phyloP scores from a whole-genome alignment of 2,113 vertebrate genomes.

The Gavialis gangeticus region DNA sequence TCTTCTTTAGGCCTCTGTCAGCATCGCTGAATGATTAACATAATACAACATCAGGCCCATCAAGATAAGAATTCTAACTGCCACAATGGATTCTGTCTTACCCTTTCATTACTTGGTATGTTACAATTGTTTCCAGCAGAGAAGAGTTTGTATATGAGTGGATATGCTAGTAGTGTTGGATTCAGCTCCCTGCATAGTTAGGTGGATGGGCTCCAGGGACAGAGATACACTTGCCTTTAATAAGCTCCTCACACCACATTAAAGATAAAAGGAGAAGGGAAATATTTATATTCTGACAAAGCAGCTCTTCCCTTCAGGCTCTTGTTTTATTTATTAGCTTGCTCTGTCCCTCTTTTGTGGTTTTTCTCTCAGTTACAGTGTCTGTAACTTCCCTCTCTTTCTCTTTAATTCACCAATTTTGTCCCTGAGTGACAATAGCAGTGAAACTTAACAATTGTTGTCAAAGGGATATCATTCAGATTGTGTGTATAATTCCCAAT shows the following conservation, averaged over 20 bases:
- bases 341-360: slow-evolving; percentile 73
- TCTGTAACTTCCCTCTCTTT: slow-evolving; percentile 50
- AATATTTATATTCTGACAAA: slow-evolving; percentile 90
- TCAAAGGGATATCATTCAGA: slow-evolving; percentile 56
- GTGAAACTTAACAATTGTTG: slow-evolving; percentile 39
- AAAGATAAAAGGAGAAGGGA: slow-evolving; percentile 85
- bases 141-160: slow-evolving; percentile 62
- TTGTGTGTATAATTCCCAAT: slow-evolving; percentile 64
- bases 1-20: neutral
- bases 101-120: slow-evolving; percentile 56
- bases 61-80: slow-evolving; percentile 68
- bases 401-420: slow-evolving; percentile 67
- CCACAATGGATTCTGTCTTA: slow-evolving; percentile 62
- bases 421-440: slow-evolving; percentile 67
- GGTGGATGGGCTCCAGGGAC: slow-evolving; percentile 77
- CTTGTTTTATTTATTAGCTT: slow-evolving; percentile 87
- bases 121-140: slow-evolving; percentile 67
- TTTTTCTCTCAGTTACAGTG: slow-evolving; percentile 61
- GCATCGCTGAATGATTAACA: neutral
- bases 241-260: slow-evolving; percentile 84
- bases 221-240: slow-evolving; percentile 80
- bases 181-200: slow-evolving; percentile 62
- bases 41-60: slow-evolving; percentile 50
- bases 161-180: slow-evolving; percentile 38
- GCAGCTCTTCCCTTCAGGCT: slow-evolving; percentile 83